phyloP scores from a whole-genome alignment of 2,113 vertebrate species.

The Scytalopus superciliaris region DNA sequence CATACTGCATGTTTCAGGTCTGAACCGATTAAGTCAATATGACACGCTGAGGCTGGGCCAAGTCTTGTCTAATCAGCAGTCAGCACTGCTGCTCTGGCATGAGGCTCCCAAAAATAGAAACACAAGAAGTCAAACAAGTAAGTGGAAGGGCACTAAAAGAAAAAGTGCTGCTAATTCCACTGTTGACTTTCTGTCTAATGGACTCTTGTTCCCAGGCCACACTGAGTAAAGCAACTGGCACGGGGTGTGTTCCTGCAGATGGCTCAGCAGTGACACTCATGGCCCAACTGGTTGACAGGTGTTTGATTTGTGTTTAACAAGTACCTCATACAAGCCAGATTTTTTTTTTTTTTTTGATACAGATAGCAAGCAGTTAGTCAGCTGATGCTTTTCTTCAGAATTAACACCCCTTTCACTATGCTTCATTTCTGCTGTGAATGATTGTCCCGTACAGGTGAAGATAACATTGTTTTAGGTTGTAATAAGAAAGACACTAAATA shows the following conservation, averaged over 20 bases:
- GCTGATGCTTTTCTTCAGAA: conserved; percentile 12
- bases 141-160: conserved; percentile 68
- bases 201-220: conserved; percentile 72
- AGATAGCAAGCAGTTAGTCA: not conserved
- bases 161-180: conserved; percentile 68
- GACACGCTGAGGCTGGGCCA: not conserved
- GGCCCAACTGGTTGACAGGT: conserved; percentile 62
- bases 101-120: conserved; percentile 61
- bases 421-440: not conserved
- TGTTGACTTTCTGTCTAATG: conserved; percentile 73
- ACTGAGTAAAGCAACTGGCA: conserved; percentile 71
- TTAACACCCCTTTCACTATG: not conserved
- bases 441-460: not conserved
- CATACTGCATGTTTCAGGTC: not conserved
- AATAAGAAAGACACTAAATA: not conserved
- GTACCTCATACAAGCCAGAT: conserved; percentile 26
- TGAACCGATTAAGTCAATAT: conserved; percentile 21
- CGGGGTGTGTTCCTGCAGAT: conserved; percentile 59
- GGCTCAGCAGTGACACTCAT: conserved; percentile 56
- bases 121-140: conserved; percentile 63
- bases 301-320: conserved; percentile 65
- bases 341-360: not conserved
- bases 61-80: conserved; percentile 41
- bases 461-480: not conserved
- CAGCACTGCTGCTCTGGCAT: conserved; percentile 3